Conservation (phyloP, 2,888 invertebrate species). For the Augiades crinisus region DNA sequence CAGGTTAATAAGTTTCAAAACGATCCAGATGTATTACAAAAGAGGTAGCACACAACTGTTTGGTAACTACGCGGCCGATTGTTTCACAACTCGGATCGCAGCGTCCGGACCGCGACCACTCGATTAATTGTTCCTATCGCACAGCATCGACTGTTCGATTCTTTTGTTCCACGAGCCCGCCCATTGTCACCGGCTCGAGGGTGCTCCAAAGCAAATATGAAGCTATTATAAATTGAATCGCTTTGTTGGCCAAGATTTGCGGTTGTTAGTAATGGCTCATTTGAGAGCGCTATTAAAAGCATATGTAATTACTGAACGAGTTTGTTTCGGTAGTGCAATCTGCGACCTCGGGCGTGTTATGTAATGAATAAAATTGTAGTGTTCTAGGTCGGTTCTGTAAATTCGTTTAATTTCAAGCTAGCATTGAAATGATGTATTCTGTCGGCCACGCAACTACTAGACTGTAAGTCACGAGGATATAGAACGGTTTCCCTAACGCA, state of each 20-base stretch:
- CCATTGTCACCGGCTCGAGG: conserved; percentile 42
- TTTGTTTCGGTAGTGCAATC: conserved; percentile 57
- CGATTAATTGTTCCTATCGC: conserved; percentile 76
- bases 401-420: conserved; percentile 26
- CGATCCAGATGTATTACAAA: conserved; percentile 80
- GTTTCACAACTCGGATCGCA: conserved; percentile 71
- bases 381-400: conserved; percentile 41
- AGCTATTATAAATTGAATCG: conserved; percentile 32
- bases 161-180: conserved; percentile 59
- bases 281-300: conserved; percentile 37
- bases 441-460: conserved; percentile 3
- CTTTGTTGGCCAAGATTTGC: conserved; percentile 35
- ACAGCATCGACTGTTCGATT: conserved; percentile 58
- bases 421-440: conserved; percentile 20
- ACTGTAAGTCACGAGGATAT: conserved; percentile 8
- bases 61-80: conserved; percentile 68
- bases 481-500: too few species aligned
- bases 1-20: conserved; percentile 80
- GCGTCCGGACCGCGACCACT: conserved; percentile 79
- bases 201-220: conserved; percentile 34
- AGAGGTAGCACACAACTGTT: conserved; percentile 75
- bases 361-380: conserved; percentile 60
- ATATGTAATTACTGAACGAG: conserved; percentile 47
- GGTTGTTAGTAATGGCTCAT: conserved; percentile 37
- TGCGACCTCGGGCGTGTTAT: conserved; percentile 53